Evolutionary conservation across 2,888 invertebrate genomes (phyloP), one percentile per base, ranked within the genome.

Genomic region (Dorcus hopei): DNA sequence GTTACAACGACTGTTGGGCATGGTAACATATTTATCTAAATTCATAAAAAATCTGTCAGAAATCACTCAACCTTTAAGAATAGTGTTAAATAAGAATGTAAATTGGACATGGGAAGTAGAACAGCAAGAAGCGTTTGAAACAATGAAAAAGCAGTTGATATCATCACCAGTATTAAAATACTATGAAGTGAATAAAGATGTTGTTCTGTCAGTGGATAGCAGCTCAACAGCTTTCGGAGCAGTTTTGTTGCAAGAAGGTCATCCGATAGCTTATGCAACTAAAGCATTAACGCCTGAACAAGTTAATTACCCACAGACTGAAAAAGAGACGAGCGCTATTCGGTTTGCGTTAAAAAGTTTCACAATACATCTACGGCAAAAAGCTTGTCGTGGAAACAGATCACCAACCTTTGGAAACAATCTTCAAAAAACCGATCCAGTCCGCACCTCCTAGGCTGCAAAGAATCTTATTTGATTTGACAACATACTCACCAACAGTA

Each of bases 231-330:
- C 61, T n/a, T 45, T 64, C 16, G 70, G 68, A 11, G 61, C 19
- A 19, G 65, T 19, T 57, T 52, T 11, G 40, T 71, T 70, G 11
- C 71, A 73, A 65, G 55, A 68, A 45, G 51, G 57, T 16, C 51
- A 59, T 54, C 66, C 70, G n/a, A 54, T 69, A 45, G 68, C 70
- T 8, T 72, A 69, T 62, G 70, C 62, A 11, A 62, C 67, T 9
- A 67, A 63, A 57, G 49, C 68, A 2, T 52, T 70, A 16, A 65
- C 65, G 7, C 49, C 45, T 16, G 41, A 43, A 42, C 58, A 58
- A 38, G 41, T 49, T 49, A 42, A 42, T 16, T 57, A 57, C 49
- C 43, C 57, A 6, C 48, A 53, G 39, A 53, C 53, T 8, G 52
- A 57, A 38, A 54, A 54, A 40, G 54, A 54, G 54, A 54, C 58